phyloP scores from a whole-genome alignment of 2,113 vertebrate genomes.

The Damaliscus lunatus region DNA sequence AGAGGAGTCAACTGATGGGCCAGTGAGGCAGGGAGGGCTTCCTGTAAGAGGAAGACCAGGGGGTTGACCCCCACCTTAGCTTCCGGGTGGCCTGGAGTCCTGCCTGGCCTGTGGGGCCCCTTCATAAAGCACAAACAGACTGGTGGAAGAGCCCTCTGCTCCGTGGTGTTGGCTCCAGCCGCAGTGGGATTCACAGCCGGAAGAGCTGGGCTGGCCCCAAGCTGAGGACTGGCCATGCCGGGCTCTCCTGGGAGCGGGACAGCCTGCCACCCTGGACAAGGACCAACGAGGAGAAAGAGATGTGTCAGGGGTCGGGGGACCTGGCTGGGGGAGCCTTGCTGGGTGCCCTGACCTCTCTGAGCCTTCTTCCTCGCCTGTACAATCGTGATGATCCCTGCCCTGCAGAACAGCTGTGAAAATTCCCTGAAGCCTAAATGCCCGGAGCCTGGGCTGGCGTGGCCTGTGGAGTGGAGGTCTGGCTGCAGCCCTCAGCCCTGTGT shows the following conservation, averaged over 20 bases:
- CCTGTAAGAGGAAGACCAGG: neutral
- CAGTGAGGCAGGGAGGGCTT: neutral
- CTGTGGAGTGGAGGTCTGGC: accelerated
- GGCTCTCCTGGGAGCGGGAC: neutral
- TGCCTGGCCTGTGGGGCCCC: neutral
- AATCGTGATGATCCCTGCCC: accelerated
- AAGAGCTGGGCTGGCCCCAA: neutral
- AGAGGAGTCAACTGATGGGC: too few relatives aligned
- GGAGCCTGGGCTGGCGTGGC: neutral
- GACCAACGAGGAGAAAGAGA: accelerated
- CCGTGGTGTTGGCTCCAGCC: accelerated
- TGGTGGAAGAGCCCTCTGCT: too few relatives aligned
- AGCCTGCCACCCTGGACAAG: accelerated
- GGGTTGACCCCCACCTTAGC: neutral
- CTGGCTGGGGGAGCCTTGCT: neutral
- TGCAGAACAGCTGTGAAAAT: accelerated
- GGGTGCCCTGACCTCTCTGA: neutral
- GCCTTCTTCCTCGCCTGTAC: neutral
- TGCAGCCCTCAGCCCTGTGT: too few relatives aligned
- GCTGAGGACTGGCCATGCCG: neutral
- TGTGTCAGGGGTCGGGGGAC: neutral
- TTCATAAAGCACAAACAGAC: accelerated
- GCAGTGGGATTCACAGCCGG: neutral
- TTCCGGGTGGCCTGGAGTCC: neutral
- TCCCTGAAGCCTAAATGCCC: accelerated